phyloP scores from a whole-genome alignment of 2,797 vertebrate genomes.

The Tapirus indicus region DNA sequence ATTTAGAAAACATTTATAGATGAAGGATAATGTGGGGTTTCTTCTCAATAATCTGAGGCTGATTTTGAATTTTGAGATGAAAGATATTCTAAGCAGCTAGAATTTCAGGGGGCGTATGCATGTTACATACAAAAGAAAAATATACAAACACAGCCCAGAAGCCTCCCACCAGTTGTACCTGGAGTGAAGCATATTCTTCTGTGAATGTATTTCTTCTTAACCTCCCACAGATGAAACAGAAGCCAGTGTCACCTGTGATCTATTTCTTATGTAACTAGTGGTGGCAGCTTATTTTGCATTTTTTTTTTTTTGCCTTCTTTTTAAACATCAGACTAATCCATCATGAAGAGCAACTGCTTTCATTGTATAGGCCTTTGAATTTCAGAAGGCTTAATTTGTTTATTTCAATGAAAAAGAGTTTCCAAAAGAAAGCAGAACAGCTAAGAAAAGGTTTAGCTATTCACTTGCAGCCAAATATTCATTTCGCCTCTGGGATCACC shows the following conservation, averaged over 20 bases:
- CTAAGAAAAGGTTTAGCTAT: conserved; percentile 57
- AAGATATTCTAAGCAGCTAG: conserved; percentile 62
- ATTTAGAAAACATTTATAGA: conserved; percentile 10
- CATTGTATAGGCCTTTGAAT: conserved; percentile 78
- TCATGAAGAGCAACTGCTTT: conserved; percentile 78
- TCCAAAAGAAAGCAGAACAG: conserved; percentile 70
- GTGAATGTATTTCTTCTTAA: conserved; percentile 80
- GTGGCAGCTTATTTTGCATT: conserved; percentile 82
- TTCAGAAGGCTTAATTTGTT: conserved; percentile 75
- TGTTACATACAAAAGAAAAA: conserved; percentile 71
- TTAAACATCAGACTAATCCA: conserved; percentile 84
- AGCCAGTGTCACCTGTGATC: conserved; percentile 81
- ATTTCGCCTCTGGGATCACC: conserved; percentile 41
- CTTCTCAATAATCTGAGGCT: background rate
- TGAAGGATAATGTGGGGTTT: background rate
- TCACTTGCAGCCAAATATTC: conserved; percentile 41
- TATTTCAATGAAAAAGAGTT: conserved; percentile 80
- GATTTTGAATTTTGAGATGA: conserved; percentile 32
- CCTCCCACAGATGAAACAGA: conserved; percentile 78
- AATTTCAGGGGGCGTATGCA: conserved; percentile 58
- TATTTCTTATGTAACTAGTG: conserved; percentile 75
- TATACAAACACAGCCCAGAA: conserved; percentile 69
- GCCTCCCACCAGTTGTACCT: conserved; percentile 61
- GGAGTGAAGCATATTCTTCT: conserved; percentile 65
- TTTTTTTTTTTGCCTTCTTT: conserved; percentile 75